phyloP scores from a whole-genome alignment of 30 jellyfish, hydroid and myxozoan genomes.

The Cassiopea andromeda region DNA sequence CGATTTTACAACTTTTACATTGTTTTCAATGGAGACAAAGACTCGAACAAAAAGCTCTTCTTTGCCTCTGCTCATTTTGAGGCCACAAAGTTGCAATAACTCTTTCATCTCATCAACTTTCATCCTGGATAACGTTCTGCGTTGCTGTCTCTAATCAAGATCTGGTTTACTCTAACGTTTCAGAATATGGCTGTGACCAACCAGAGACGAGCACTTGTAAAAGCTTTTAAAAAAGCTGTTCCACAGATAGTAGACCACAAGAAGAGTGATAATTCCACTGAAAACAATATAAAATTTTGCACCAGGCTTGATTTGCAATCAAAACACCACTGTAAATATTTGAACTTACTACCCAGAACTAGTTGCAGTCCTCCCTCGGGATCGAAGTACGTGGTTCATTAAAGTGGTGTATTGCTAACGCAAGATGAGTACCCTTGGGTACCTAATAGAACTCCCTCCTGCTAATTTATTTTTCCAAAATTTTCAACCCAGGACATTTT shows the following conservation, averaged over 20 bases:
- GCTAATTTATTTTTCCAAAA: too few relatives aligned
- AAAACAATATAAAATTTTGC: too few relatives aligned
- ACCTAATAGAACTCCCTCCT: too few relatives aligned
- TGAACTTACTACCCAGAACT: too few relatives aligned
- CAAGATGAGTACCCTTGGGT: too few relatives aligned
- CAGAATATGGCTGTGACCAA: not conserved
- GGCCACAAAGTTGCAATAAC: conserved; percentile 37
- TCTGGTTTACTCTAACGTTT: not conserved
- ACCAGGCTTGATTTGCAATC: not conserved
- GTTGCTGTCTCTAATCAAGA: not conserved
- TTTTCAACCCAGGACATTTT: too few relatives aligned
- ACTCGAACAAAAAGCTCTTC: conserved; percentile 43
- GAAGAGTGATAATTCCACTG: not conserved
- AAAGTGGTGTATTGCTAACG: too few relatives aligned
- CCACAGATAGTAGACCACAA: conserved; percentile 14
- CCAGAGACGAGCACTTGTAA: conserved; percentile 6
- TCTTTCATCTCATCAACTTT: conserved; percentile 33
- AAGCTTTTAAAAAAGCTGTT: conserved; percentile 15
- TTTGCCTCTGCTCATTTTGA: conserved; percentile 28
- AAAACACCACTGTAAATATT: too few relatives aligned
- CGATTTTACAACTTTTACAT: conserved; percentile 15
- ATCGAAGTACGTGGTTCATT: too few relatives aligned
- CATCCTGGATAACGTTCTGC: not conserved
- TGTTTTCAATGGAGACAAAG: conserved; percentile 36
- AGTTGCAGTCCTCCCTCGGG: too few relatives aligned